A percentile compares a stretch with the other conserved stretches of the same genome.
Conservation (phyloP, 2,888 invertebrate genomes). For the Phymatocera aterrima region DNA sequence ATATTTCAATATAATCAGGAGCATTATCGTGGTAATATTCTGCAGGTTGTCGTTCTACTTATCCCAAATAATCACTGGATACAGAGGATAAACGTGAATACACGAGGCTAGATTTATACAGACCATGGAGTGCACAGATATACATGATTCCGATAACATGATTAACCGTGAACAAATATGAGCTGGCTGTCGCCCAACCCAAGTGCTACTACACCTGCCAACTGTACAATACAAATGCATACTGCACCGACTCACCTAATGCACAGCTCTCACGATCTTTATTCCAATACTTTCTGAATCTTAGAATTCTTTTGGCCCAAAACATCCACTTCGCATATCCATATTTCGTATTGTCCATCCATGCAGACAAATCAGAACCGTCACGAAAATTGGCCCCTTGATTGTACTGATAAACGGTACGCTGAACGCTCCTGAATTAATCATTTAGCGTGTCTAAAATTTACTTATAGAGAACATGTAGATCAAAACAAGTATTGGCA, state of each 20-base stretch:
- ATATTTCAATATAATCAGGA: not conserved
- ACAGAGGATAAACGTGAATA: not conserved
- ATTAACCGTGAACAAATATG: not conserved
- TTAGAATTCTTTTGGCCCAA: too few relatives aligned
- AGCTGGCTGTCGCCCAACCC: not conserved
- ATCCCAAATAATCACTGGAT: not conserved
- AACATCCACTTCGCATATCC: too few relatives aligned
- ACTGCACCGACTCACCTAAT: not conserved
- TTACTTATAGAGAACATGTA: too few relatives aligned
- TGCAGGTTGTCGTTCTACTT: not conserved
- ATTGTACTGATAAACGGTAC: too few relatives aligned
- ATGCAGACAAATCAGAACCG: too few relatives aligned
- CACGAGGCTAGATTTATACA: not conserved
- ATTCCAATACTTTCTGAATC: too few relatives aligned
- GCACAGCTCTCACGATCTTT: not conserved
- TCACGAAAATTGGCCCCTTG: too few relatives aligned
- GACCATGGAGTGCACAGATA: too few relatives aligned
- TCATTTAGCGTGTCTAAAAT: too few relatives aligned
- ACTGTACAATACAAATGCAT: not conserved
- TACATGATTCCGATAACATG: slow-evolving; percentile 3
- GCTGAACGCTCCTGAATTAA: too few relatives aligned
- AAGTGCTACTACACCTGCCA: not conserved
- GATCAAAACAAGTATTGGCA: too few relatives aligned
- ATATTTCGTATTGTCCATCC: too few relatives aligned
- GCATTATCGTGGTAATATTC: not conserved